Conservation (phyloP, 1,140 invertebrate species). For the Eupeodes corollae region DNA sequence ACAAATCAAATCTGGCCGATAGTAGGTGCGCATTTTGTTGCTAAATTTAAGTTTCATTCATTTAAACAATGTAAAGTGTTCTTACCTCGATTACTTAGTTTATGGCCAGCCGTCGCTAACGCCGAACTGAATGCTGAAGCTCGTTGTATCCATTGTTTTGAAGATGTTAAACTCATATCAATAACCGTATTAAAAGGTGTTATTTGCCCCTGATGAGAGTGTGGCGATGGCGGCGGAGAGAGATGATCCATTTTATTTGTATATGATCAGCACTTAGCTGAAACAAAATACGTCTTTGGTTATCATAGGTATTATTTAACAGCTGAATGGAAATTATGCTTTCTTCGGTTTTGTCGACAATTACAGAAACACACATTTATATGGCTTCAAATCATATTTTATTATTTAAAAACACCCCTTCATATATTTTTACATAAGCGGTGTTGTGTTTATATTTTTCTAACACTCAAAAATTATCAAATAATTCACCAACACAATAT, state of each 20-base stretch:
- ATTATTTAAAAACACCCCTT: too few species aligned
- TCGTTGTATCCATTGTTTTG: conserved; percentile 32
- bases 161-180: conserved; percentile 12
- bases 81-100: conserved; percentile 32
- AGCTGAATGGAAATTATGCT: too few species aligned
- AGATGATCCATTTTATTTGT: conserved; percentile 30
- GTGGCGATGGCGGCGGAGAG: conserved; percentile 34
- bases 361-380: too few species aligned
- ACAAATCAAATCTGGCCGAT: too few species aligned
- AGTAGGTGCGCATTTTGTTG: background rate
- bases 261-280: background rate
- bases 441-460: too few species aligned
- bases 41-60: background rate
- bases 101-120: conserved; percentile 32
- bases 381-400: too few species aligned
- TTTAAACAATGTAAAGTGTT: background rate
- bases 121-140: conserved; percentile 33
- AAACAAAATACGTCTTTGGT: too few species aligned
- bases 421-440: too few species aligned
- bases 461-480: too few species aligned
- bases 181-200: conserved; percentile 20
- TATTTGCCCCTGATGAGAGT: conserved; percentile 22
- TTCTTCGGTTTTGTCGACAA: too few species aligned
- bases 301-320: too few species aligned
- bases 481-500: too few species aligned